A percentile compares a stretch with the other conserved stretches of the same genome.
phyloP scores from a whole-genome alignment of 2,113 vertebrate genomes.

The Hippocampus mohnikei region DNA sequence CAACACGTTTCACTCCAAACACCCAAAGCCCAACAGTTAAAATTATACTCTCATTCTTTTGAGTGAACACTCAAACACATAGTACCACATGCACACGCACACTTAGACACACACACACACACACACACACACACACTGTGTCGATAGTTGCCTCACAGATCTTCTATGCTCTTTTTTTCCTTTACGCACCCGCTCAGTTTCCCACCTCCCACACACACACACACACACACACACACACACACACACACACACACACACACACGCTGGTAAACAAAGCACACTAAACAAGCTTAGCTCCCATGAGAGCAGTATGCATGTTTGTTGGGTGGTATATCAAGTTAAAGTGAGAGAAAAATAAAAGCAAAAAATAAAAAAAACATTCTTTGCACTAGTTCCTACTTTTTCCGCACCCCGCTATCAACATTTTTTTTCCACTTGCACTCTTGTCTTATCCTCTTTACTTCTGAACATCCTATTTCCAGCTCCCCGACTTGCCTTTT shows the following conservation, averaged over 20 bases:
- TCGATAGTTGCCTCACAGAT: constrained; percentile 51
- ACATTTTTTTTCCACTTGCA: background rate
- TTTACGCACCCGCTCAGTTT: constrained; percentile 65
- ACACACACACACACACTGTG: background rate
- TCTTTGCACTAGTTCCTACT: constrained; percentile 18
- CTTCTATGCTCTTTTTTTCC: constrained; percentile 49
- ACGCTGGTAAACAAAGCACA: background rate
- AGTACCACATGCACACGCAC: background rate
- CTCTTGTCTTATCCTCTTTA: constrained; percentile 13
- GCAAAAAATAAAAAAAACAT: constrained; percentile 1
- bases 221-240: constrained; percentile 1
- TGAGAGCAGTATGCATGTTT: background rate
- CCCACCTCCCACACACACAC: constrained; percentile 48
- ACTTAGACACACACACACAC: background rate
- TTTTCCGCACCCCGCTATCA: background rate
- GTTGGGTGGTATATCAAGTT: constrained; percentile 29
- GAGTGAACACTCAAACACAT: background rate
- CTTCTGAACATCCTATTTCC: constrained; percentile 35
- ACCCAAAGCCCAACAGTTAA: constrained; percentile 38
- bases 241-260: constrained; percentile 21
- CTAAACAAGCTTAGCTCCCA: constrained; percentile 3
- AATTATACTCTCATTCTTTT: constrained; percentile 27
- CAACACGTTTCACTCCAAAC: constrained; percentile 41
- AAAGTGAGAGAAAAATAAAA: constrained; percentile 40
- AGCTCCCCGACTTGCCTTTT: constrained; percentile 12